Base-by-base conservation (phyloP, 2,113 vertebrate genomes). In the Crypturellus undulatus region DNA sequence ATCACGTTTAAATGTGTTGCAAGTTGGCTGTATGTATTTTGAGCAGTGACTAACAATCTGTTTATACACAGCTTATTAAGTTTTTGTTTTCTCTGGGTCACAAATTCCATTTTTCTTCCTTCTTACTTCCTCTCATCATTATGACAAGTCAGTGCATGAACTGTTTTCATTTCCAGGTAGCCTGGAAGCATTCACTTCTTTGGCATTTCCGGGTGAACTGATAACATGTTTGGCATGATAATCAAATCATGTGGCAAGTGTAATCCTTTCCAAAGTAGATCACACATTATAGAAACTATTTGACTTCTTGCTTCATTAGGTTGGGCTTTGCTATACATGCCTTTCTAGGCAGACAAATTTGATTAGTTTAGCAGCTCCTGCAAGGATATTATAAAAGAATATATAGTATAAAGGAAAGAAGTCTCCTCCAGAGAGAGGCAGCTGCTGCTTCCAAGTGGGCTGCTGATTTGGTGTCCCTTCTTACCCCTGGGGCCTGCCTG, bases 231-330 rank as follows among this genome's bases (percentile, higher is more conserved):
- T 87, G 58, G 19, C 26, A 76, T n/a, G 67, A 82, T 80, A 79
- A 88, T 79, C 64, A 93, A 94, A 84, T 83, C 0, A 86, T 22
- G 12, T 40, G 86, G 60, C 72, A 88, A 89, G 64, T 32, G 12
- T 12, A 34, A 7, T 54, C 7, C n/a, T 78, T 79, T 79, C 24
- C 9, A 12, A 84, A 81, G 70, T 77, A 92, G 72, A 73, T 75
- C 47, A n/a, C 71, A 62, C 51, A 51, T 71, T n/a, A 64, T 36
- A 89, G 52, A 91, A 96, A 40, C 10, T 63, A 32, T 38, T 42
- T 64, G 26, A 64, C 49, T 88, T 72, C 52, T 67, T 91, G n/a
- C 40, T 82, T 93, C 62, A 43, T 93, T 91, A 81, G 60, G 83
- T 70, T 40, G 54, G 34, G 17, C 6, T 4, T 12, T 84, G 60